Percentiles rank a stretch among this genome's conserved stretches.
phyloP scores from a whole-genome alignment of 2,113 vertebrate species.

The Circaetus gallicus region DNA sequence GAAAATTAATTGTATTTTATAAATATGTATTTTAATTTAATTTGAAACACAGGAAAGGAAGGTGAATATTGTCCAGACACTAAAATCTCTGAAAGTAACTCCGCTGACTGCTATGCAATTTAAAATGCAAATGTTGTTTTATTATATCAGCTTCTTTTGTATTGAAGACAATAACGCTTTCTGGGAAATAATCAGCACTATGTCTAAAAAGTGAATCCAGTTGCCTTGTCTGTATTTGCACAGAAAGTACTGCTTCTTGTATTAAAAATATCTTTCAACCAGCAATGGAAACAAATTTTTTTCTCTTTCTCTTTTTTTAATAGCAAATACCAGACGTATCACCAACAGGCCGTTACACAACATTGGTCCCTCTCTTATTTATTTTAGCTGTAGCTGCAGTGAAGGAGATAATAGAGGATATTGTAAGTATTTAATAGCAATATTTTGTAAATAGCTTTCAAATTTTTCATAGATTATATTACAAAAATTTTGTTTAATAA shows the following conservation, averaged over 20 bases:
- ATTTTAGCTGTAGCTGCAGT: constrained; percentile 95
- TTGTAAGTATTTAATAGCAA: constrained; percentile 80
- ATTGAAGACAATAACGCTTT: background rate
- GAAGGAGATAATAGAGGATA: constrained; percentile 97
- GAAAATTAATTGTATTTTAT: background rate
- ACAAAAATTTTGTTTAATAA: background rate
- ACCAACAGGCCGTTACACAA: constrained; percentile 96
- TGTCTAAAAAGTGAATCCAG: background rate
- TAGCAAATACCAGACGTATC: constrained; percentile 99
- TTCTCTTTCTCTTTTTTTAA: background rate
- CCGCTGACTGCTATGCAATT: background rate
- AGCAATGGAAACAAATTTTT: background rate
- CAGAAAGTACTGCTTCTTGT: background rate
- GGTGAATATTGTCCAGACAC: background rate
- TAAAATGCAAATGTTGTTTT: background rate
- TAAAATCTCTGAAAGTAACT: background rate
- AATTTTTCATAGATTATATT: background rate
- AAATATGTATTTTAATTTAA: background rate
- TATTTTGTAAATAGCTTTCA: background rate
- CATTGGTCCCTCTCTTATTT: constrained; percentile 94
- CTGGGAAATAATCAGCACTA: background rate
- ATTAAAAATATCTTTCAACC: background rate
- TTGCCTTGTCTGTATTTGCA: background rate
- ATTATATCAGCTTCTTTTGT: background rate
- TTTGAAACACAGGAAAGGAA: background rate